A percentile compares a stretch with the other conserved stretches of the same genome.
Conservation (phyloP, 2,888 invertebrate species). For the Spilarctia lutea region DNA sequence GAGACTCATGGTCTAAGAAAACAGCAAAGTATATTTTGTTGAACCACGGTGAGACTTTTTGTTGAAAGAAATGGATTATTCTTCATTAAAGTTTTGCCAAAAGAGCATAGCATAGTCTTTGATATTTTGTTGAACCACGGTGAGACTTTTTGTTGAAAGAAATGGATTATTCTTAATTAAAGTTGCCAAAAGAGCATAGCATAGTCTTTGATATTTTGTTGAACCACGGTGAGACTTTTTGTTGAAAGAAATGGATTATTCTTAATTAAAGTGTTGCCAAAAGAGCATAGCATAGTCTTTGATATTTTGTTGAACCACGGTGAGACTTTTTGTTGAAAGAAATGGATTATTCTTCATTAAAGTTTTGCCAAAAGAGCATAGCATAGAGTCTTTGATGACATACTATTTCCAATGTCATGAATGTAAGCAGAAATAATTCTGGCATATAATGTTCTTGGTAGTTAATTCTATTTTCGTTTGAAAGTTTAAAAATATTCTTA, state of each 20-base stretch:
- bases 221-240: too few species aligned
- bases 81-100: neutral
- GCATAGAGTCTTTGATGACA: neutral
- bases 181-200: neutral
- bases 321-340: too few species aligned
- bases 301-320: too few species aligned
- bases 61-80: too few species aligned
- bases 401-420: neutral
- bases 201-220: neutral
- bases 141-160: too few species aligned
- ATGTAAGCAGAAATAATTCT: neutral
- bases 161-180: neutral
- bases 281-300: too few species aligned
- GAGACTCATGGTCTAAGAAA: too few species aligned
- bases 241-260: too few species aligned
- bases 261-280: neutral
- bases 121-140: too few species aligned
- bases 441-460: neutral
- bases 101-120: too few species aligned
- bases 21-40: too few species aligned
- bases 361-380: neutral
- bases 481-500: conserved; percentile 58
- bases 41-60: too few species aligned
- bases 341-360: neutral
- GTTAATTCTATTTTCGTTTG: conserved; percentile 15